These are phyloP conservation scores for Diachrysia chrysitis DNA, from an alignment of 2,888 invertebrate genomes.

Conservation along the genomic window DNA sequence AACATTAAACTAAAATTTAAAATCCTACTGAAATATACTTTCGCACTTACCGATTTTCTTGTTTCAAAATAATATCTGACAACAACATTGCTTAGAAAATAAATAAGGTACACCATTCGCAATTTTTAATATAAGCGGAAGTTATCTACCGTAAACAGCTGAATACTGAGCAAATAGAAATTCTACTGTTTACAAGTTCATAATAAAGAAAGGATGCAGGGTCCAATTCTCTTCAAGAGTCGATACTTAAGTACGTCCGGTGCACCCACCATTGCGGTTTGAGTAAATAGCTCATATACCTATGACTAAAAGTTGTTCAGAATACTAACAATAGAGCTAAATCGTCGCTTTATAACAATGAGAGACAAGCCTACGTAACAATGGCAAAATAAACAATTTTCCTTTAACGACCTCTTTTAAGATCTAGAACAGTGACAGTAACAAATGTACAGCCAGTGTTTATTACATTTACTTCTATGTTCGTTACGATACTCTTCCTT, in stretches of 20 bases:
- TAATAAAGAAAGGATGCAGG: not conserved
- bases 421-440: not conserved
- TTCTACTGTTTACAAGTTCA: not conserved
- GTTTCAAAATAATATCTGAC: no score
- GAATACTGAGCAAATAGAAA: not conserved
- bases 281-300: not conserved
- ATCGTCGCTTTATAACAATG: not conserved
- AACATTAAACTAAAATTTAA: no score
- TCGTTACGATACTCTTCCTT: not conserved
- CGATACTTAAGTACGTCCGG: not conserved
- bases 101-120: no score
- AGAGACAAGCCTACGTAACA: not conserved
- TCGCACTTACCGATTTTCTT: no score
- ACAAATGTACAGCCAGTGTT: not conserved
- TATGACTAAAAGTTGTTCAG: not conserved
- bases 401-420: conserved; percentile 1
- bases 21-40: no score
- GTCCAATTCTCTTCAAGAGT: not conserved
- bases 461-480: not conserved
- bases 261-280: not conserved
- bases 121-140: no score
- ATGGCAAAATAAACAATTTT: conserved; percentile 4
- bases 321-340: not conserved
- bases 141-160: no score
- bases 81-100: no score